Conservation (phyloP, 1,140 invertebrate genomes). For the Drosophila eugracilis region DNA sequence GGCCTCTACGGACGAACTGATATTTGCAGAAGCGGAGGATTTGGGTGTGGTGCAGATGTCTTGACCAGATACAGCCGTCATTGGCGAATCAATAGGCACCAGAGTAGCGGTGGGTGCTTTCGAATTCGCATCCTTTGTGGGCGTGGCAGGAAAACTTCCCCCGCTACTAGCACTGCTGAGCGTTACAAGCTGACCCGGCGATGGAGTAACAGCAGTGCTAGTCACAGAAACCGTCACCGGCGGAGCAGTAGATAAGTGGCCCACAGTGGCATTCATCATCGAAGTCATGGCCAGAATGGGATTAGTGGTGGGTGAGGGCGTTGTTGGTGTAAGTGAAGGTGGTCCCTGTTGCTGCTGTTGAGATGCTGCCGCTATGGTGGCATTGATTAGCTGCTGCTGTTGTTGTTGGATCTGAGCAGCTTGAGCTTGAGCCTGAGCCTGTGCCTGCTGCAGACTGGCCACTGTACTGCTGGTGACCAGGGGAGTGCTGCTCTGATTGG, state of each 20-base stretch:
- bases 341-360: constrained; percentile 56
- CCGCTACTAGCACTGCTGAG: constrained; percentile 42
- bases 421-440: constrained; percentile 61
- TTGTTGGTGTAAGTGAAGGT: constrained; percentile 43
- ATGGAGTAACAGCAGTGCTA: constrained; percentile 31
- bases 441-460: constrained; percentile 66
- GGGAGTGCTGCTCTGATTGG: constrained; percentile 69
- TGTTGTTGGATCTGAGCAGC: constrained; percentile 57
- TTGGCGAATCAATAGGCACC: constrained; percentile 82
- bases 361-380: constrained; percentile 60
- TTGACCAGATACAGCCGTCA: constrained; percentile 18
- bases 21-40: constrained; percentile 6
- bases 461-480: constrained; percentile 74
- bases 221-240: constrained; percentile 44
- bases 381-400: constrained; percentile 55
- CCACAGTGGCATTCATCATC: constrained; percentile 77
- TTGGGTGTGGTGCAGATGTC: constrained; percentile 25
- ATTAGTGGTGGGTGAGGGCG: constrained; percentile 74
- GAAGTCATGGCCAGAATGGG: constrained; percentile 82
- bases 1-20: constrained; percentile 42
- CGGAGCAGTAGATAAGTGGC: constrained; percentile 51
- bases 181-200: constrained; percentile 46
- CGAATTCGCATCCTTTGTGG: constrained; percentile 48
- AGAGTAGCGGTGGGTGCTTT: constrained; percentile 69
- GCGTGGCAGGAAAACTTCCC: constrained; percentile 49